These are phyloP conservation scores for Actinopyga echinites DNA, from an alignment of 53 echinoderm and acorn worm genomes.

Conservation along the genomic window DNA sequence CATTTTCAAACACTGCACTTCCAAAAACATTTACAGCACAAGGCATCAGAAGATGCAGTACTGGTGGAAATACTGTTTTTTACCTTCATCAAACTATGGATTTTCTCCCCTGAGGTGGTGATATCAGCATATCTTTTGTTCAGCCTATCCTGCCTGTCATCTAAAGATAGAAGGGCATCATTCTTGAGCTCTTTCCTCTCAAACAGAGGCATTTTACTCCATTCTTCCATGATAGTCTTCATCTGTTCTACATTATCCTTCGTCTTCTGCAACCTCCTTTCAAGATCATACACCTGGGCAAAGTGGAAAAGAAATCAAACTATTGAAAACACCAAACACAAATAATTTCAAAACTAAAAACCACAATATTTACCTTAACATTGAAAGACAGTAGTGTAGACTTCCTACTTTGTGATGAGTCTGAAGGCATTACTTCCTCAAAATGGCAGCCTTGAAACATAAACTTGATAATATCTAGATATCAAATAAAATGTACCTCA, in stretches of 20 bases:
- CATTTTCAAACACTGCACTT: too few relatives aligned
- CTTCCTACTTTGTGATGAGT: too few relatives aligned
- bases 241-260: slow-evolving; percentile 93
- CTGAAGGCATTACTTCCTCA: too few relatives aligned
- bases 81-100: slow-evolving; percentile 85
- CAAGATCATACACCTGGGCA: slow-evolving; percentile 67
- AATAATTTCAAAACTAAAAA: not conserved
- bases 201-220: slow-evolving; percentile 83
- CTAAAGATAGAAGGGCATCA: slow-evolving; percentile 74
- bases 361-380: not conserved
- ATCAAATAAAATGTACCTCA: too few relatives aligned
- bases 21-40: too few relatives aligned
- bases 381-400: not conserved
- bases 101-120: slow-evolving; percentile 78
- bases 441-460: too few relatives aligned
- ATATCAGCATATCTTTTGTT: slow-evolving; percentile 85
- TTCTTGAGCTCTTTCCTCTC: slow-evolving; percentile 94
- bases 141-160: slow-evolving; percentile 78
- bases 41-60: too few relatives aligned
- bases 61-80: not conserved
- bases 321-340: not conserved
- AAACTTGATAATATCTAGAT: too few relatives aligned
- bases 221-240: slow-evolving; percentile 91
- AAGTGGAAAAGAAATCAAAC: not conserved
- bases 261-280: slow-evolving; percentile 84